phyloP scores from a whole-genome alignment of 2,888 invertebrate genomes.

The Prosopocoilus inquinatus region DNA sequence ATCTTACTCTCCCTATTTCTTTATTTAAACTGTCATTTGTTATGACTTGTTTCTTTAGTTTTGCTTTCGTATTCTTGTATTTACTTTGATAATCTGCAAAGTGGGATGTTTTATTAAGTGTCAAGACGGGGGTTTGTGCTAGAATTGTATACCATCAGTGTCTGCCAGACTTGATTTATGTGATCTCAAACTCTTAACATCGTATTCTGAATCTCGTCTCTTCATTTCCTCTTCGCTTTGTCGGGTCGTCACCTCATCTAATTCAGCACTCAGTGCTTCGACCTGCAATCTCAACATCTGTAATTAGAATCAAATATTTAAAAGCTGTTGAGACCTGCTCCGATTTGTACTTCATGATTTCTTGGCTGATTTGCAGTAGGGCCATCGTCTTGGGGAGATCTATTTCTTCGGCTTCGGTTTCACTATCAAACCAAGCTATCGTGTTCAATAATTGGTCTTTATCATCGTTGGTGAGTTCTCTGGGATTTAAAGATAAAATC shows the following conservation, averaged over 20 bases:
- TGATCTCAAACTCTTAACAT: conserved; percentile 41
- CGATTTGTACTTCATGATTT: conserved; percentile 65
- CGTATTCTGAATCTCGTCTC: conserved; percentile 42
- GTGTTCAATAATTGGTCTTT: conserved; percentile 64
- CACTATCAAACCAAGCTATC: conserved; percentile 61
- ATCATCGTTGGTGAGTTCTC: conserved; percentile 58
- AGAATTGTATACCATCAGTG: conserved; percentile 53
- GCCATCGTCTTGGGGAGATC: conserved; percentile 57
- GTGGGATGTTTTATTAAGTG: neutral
- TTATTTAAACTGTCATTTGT: conserved; percentile 37
- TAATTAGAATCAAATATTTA: neutral
- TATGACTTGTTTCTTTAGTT: conserved; percentile 48
- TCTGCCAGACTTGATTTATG: conserved; percentile 35
- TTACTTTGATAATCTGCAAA: conserved; percentile 48
- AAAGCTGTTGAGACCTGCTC: conserved; percentile 58
- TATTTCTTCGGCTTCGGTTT: conserved; percentile 53
- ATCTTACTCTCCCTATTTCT: conserved; percentile 45
- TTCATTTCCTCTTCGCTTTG: conserved; percentile 51
- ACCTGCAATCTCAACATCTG: conserved; percentile 42
- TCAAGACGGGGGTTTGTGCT: neutral
- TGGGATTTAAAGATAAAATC: conserved; percentile 56
- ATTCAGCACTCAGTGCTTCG: conserved; percentile 54
- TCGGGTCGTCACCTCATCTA: conserved; percentile 53
- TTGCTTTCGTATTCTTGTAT: conserved; percentile 47
- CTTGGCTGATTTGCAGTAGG: conserved; percentile 63